phyloP scores from a whole-genome alignment of 2,888 invertebrate species.

The Cenopis cana region DNA sequence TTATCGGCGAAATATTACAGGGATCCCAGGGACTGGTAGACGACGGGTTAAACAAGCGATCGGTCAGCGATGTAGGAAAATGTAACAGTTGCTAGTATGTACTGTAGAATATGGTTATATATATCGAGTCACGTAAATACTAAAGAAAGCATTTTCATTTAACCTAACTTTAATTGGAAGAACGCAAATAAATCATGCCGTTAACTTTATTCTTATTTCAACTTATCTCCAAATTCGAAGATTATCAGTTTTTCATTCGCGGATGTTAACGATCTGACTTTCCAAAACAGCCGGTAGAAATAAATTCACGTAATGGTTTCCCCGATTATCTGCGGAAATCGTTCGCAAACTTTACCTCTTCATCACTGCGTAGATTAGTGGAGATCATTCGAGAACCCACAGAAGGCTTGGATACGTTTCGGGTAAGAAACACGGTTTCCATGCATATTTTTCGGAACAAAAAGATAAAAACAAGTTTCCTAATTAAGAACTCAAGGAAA shows the following conservation, averaged over 20 bases:
- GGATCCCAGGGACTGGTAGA: no score
- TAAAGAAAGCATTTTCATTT: no score
- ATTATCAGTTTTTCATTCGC: constrained; percentile 21
- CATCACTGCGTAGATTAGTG: constrained; percentile 32
- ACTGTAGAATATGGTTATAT: no score
- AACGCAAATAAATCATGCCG: no score
- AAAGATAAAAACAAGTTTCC: no score
- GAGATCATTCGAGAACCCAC: constrained; percentile 21
- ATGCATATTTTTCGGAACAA: not conserved
- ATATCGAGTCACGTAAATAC: no score
- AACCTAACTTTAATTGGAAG: no score
- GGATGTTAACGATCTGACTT: constrained; percentile 9
- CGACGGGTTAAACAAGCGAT: no score
- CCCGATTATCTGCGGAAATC: constrained; percentile 39
- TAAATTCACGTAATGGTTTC: constrained; percentile 39
- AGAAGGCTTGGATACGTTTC: not conserved
- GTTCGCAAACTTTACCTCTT: constrained; percentile 37
- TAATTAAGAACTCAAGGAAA: no score
- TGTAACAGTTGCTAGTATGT: no score
- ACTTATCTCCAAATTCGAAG: not conserved
- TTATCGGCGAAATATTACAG: no score
- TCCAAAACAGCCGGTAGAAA: constrained; percentile 33
- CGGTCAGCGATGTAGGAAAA: no score
- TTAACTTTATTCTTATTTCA: constrained; percentile 4
- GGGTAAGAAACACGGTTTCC: constrained; percentile 4